Conservation (phyloP, 2,797 vertebrate genomes). For the Oreortyx pictus region DNA sequence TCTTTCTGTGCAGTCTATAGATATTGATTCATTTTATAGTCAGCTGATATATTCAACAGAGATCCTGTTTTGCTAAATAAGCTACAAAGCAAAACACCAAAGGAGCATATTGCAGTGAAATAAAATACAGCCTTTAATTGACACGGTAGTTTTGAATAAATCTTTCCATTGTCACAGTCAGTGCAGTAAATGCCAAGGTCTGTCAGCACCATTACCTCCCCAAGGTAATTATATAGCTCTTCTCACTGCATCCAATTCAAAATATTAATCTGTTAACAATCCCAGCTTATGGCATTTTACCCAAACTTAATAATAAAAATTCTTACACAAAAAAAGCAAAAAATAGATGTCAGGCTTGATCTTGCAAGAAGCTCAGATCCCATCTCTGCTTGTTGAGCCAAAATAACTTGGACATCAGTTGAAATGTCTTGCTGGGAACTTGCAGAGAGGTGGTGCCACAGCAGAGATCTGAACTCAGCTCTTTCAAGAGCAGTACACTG, state of each 20-base stretch:
- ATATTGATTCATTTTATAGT: conserved; percentile 56
- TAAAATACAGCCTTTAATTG: conserved; percentile 42
- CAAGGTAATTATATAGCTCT: conserved; percentile 47
- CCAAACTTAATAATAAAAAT: neutral
- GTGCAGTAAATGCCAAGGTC: conserved; percentile 41
- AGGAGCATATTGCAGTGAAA: conserved; percentile 56
- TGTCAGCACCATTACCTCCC: conserved; percentile 62
- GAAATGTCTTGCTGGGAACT: neutral
- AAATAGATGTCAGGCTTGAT: neutral
- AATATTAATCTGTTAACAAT: conserved; percentile 11
- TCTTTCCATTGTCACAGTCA: conserved; percentile 61
- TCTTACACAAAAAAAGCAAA: neutral
- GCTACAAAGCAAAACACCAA: conserved; percentile 57
- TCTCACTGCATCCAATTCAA: neutral
- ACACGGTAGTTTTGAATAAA: conserved; percentile 57
- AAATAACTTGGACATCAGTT: neutral
- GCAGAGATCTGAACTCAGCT: neutral
- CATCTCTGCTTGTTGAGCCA: neutral
- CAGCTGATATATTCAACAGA: conserved; percentile 43
- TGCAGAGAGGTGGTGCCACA: neutral
- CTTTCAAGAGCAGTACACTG: neutral
- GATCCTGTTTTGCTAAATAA: conserved; percentile 59
- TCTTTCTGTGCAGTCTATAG: neutral
- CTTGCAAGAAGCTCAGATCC: neutral
- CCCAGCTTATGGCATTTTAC: neutral